Evolutionary conservation across 2,797 vertebrate species (phyloP).

Genomic region (Sciaenops ocellatus): DNA sequence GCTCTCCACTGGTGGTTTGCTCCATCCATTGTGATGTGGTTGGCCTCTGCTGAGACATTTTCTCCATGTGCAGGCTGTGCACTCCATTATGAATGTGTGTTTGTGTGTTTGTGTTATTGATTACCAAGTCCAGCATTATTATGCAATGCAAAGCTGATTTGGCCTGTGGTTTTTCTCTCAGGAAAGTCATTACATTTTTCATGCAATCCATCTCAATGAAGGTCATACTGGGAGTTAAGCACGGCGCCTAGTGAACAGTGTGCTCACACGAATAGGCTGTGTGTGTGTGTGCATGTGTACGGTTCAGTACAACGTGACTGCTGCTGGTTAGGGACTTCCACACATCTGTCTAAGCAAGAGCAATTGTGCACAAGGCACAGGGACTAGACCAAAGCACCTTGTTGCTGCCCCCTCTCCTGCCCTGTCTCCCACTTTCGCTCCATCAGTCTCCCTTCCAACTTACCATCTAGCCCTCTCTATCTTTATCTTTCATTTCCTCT

Average conservation of each 20-base stretch:
- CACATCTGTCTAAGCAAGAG: conserved; percentile 55
- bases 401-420: conserved; percentile 47
- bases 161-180: conserved; percentile 84
- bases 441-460: conserved; percentile 48
- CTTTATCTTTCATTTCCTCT: conserved; percentile 44
- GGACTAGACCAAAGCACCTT: conserved; percentile 52
- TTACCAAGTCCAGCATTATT: conserved; percentile 82
- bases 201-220: conserved; percentile 85
- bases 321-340: conserved; percentile 66
- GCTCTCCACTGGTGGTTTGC: conserved; percentile 75
- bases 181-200: conserved; percentile 84
- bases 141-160: conserved; percentile 86
- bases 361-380: conserved; percentile 50
- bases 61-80: conserved; percentile 79
- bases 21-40: conserved; percentile 77
- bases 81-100: conserved; percentile 80
- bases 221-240: conserved; percentile 82
- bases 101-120: conserved; percentile 83
- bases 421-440: conserved; percentile 35
- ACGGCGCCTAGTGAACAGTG: conserved; percentile 69
- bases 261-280: conserved; percentile 67
- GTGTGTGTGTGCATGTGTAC: conserved; percentile 19
- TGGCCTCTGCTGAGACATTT: conserved; percentile 81
- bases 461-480: conserved; percentile 46
- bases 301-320: conserved; percentile 53